Evolutionary conservation across 2,888 invertebrate genomes (phyloP), one percentile per base, ranked within the genome.

Genomic region (Pemphredon lugubris): DNA sequence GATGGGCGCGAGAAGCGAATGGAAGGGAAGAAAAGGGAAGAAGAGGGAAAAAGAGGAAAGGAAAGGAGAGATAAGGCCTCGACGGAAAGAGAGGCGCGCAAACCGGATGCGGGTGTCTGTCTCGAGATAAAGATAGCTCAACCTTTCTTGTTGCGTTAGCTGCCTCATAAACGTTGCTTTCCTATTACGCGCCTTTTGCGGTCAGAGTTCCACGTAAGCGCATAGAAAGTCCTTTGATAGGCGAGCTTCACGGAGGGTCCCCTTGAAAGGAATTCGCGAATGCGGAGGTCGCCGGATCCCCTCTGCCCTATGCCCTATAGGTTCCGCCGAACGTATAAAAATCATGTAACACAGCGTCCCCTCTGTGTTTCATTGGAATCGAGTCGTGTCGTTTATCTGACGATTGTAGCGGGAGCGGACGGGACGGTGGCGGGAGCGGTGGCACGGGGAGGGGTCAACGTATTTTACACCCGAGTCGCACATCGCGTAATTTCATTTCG

Each of bases 111-210:
- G 39, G 30, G 70, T 40, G 39, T 45, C 64, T 66, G 51, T 42
- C 57, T 44, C 54, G 53, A 54, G 75, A 75, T 75, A 76, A 76
- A 76, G 75, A 76, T 76, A 76, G 76, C 75, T 18, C 40, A 37
- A 1, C 59, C 44, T 39, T 65, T 76, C 69, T 67, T 60, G 57
- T 71, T 57, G 67, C 67, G 45, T 54, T 55, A 54, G 32, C 44
- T 23, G 48, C 39, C 58, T 66, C 73, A 40, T 72, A 72, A 73
- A 58, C 75, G 69, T 64, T 55, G 65, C 65, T 57, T 54, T 58
- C 64, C 72, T 68, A 72, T 64, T 68, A 65, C 68, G 48, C n/a
- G 32, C 5, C 50, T 50, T 21, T 14, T 21, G 23, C 44, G 6
- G 20, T 11, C 50, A 26, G 48, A 59, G 54, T 70, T 71, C 68